phyloP scores from a whole-genome alignment of 92 coral and sea anemone species.

The Palythoa heliodiscus region DNA sequence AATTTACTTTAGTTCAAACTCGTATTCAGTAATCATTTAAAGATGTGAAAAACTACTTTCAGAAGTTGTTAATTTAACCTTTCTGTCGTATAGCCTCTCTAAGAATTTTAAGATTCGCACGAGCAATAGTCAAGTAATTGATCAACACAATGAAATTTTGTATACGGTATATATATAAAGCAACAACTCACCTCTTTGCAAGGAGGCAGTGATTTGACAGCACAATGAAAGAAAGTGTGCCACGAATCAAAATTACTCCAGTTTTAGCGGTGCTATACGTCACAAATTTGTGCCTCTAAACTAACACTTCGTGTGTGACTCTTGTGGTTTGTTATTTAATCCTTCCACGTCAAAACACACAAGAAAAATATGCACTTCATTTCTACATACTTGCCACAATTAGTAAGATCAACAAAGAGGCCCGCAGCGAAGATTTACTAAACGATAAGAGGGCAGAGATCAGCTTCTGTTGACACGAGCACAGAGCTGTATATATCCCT shows the following conservation, averaged over 20 bases:
- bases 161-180: background rate
- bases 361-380: slow-evolving; percentile 21
- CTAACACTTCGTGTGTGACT: slow-evolving; percentile 31
- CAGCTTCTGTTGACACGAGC: slow-evolving; percentile 27
- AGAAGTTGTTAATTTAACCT: background rate
- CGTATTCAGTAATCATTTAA: background rate
- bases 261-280: background rate
- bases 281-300: background rate
- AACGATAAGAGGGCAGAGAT: slow-evolving; percentile 31
- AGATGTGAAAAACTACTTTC: background rate
- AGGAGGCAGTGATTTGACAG: background rate
- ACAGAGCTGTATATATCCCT: slow-evolving; percentile 3
- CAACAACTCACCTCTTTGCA: slow-evolving; percentile 6
- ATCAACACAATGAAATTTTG: background rate
- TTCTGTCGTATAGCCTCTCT: background rate
- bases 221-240: background rate
- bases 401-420: slow-evolving; percentile 15
- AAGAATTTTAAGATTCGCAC: background rate
- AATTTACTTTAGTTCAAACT: background rate
- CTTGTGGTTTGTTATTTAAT: slow-evolving; percentile 22
- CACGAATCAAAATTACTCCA: background rate
- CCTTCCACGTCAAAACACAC: slow-evolving; percentile 13
- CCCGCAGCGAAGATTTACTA: slow-evolving; percentile 28
- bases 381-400: slow-evolving; percentile 32
- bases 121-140: no score